phyloP scores from a whole-genome alignment of 2,797 vertebrate genomes.

The Hozukius guyotensis region DNA sequence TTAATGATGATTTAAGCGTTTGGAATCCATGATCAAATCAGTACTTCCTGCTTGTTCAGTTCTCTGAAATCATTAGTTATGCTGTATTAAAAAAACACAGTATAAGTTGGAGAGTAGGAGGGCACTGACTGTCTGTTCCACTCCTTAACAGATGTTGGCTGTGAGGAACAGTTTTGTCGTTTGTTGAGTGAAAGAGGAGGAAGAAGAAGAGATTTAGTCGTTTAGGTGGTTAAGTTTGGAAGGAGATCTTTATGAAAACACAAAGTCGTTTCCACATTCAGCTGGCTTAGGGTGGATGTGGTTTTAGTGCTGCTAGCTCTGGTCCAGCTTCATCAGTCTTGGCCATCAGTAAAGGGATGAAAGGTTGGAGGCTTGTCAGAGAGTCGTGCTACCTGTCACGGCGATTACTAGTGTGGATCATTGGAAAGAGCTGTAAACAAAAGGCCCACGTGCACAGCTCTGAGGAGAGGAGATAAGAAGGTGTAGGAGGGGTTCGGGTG shows the following conservation, averaged over 20 bases:
- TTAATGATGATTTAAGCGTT: neutral
- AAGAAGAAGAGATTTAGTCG: neutral
- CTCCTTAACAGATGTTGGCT: neutral
- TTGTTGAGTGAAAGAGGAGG: neutral
- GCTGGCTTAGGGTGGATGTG: neutral
- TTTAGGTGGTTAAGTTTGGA: neutral
- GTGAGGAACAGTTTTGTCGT: neutral
- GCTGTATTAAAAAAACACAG: too few relatives aligned
- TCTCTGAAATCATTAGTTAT: neutral
- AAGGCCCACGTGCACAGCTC: conserved; percentile 55
- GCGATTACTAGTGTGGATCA: conserved; percentile 46
- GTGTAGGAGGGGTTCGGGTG: conserved; percentile 43
- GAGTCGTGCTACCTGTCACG: conserved; percentile 49
- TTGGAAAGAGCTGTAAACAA: conserved; percentile 61
- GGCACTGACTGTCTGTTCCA: neutral
- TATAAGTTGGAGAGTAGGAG: neutral
- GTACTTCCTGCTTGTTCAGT: neutral
- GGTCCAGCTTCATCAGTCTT: conserved; percentile 4
- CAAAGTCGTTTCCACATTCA: neutral
- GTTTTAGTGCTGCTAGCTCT: neutral
- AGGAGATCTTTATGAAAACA: neutral
- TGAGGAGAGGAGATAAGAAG: conserved; percentile 70
- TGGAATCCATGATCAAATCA: neutral
- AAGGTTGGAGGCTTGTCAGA: conserved; percentile 5
- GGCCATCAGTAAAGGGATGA: conserved; percentile 28